Base-by-base conservation (phyloP, 64 coral and sea anemone species). In the Pocillopora damicornis region DNA sequence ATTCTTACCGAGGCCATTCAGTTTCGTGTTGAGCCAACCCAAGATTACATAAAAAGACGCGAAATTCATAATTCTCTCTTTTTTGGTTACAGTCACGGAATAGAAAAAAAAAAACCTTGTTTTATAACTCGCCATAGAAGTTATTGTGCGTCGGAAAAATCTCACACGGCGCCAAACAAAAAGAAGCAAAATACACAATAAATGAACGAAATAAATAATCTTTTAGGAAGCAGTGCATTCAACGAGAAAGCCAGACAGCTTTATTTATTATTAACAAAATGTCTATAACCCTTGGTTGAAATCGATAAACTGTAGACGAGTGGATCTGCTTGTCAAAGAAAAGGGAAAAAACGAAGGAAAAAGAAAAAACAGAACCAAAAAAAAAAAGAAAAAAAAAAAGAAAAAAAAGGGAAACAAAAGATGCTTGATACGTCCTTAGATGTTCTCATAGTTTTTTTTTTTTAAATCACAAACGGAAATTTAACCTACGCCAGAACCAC, bases 251-350 rank as follows among this genome's bases (percentile, higher is more conserved):
- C 42, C 38, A 17, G 61, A 67, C 61, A 83, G 13, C 15, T 67
- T 83, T 67, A 83, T 83, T 42, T 83, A 67, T 65, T 65, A 83
- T 83, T 83, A 67, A 67, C 16, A 83, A 71, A 71, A 42, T 79
- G 80, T 83, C 80, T 83, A 63, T 7, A 67, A 35, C 17, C 17
- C 14, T 83, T 63, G 11, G 7, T 83, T 63, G 11, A 1, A 26
- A 63, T 35, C 59, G 79, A 60, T 15, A 35, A 81, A 63, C 9
- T 22, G 7, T 18, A 20, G 15, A 9, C 30, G 42, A n/a, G 26
- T 35, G 17, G 5, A 65, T 67, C 42, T 51, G 42, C 42, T 51
- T 51, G 42, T 51, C 0, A 51, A 51, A 51, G 42, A 1, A 51
- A 51, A 51, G 42, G 42, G 42, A 51, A 51, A 51, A 51, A 51